Percentiles rank a stretch among this genome's conserved stretches.
Conservation (phyloP, 1,140 invertebrate species). For the Aphaenogaster ashmeadi region DNA sequence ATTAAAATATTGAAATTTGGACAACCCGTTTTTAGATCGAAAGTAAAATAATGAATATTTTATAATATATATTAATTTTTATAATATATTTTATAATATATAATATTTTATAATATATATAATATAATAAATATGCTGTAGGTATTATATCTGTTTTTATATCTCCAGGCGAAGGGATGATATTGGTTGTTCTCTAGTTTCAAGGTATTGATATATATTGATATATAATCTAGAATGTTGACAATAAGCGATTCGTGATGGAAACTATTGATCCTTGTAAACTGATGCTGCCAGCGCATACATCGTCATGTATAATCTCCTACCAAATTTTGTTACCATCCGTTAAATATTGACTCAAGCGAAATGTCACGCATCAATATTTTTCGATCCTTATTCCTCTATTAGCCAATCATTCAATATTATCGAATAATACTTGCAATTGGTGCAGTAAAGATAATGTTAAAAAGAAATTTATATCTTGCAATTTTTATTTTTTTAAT, state of each 20-base stretch:
- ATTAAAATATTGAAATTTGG: neutral
- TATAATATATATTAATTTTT: neutral
- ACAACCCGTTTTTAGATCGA: neutral
- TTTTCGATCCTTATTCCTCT: neutral
- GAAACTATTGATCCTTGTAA: conserved; percentile 26
- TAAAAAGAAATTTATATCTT: neutral
- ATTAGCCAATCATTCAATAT: neutral
- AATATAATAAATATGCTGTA: neutral
- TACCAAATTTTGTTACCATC: conserved; percentile 16
- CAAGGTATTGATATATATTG: neutral
- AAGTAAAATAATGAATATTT: neutral
- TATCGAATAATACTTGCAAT: neutral
- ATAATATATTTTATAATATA: neutral
- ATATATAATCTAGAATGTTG: neutral
- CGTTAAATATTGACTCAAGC: conserved; percentile 34
- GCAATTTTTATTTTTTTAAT: neutral
- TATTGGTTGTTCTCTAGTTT: conserved; percentile 20
- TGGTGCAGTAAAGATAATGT: neutral
- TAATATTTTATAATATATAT: neutral
- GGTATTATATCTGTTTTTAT: neutral
- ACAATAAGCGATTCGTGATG: conserved; percentile 3
- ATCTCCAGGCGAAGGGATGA: neutral
- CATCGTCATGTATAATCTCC: conserved; percentile 13
- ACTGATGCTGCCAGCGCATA: neutral
- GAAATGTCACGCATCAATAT: conserved; percentile 24